These are phyloP conservation scores for Drosophila niveifrons DNA, from an alignment of 2,888 invertebrate species.

Conservation along the genomic window DNA sequence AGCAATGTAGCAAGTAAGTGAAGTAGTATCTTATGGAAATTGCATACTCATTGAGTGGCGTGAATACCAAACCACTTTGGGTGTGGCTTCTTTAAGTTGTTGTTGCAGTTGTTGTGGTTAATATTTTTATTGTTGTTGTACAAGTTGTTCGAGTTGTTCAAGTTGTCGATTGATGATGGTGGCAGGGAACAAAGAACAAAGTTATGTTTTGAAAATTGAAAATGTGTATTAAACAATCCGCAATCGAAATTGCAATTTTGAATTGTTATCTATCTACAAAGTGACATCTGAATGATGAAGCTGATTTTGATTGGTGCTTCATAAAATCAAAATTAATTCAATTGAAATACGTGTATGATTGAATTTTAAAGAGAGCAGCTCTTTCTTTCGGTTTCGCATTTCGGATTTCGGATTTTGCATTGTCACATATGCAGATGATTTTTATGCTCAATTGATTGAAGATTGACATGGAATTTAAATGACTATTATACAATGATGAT, in stretches of 20 bases:
- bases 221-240: slow-evolving; percentile 35
- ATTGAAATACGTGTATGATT: slow-evolving; percentile 17
- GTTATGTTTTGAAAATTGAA: slow-evolving; percentile 50
- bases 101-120: slow-evolving; percentile 53
- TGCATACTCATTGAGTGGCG: slow-evolving; percentile 85
- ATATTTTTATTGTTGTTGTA: slow-evolving; percentile 45
- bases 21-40: slow-evolving; percentile 47
- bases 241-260: slow-evolving; percentile 6
- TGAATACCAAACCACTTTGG: slow-evolving; percentile 85
- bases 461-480: slow-evolving; percentile 30
- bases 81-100: slow-evolving; percentile 68
- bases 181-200: slow-evolving; percentile 43
- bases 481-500: slow-evolving; percentile 14
- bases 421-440: slow-evolving; percentile 24
- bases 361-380: slow-evolving; percentile 14
- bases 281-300: slow-evolving; percentile 2
- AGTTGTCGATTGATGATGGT: slow-evolving; percentile 40
- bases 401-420: not conserved
- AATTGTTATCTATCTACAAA: slow-evolving; percentile 6
- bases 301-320: slow-evolving; percentile 19
- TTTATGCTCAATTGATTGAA: slow-evolving; percentile 31
- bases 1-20: slow-evolving; percentile 28
- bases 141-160: slow-evolving; percentile 45
- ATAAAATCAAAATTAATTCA: slow-evolving; percentile 28
- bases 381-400: not conserved